Percentiles rank a stretch among this genome's conserved stretches.
These are phyloP conservation scores for Heliconius charithonia DNA, from an alignment of 2,888 invertebrate species.

Conservation along the genomic window DNA sequence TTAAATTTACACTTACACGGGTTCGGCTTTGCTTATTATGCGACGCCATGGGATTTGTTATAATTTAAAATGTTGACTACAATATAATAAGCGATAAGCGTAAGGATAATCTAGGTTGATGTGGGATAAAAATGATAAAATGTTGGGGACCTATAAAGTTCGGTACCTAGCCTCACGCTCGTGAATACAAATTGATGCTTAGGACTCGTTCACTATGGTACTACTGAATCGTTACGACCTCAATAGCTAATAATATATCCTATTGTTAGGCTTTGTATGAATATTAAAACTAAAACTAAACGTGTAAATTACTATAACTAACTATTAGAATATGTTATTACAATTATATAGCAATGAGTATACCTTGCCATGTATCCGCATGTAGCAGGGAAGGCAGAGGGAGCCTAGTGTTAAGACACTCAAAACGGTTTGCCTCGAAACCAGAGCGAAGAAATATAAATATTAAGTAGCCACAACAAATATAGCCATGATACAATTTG, in stretches of 20 bases:
- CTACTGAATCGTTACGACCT: conserved; percentile 26
- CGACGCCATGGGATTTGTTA: not conserved
- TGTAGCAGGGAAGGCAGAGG: too few species aligned
- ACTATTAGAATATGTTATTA: too few species aligned
- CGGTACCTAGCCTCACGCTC: conserved; percentile 52
- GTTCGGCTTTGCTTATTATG: not conserved
- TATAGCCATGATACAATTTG: too few species aligned
- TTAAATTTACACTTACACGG: not conserved
- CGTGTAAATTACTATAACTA: not conserved
- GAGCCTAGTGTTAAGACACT: too few species aligned
- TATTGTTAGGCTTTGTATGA: not conserved
- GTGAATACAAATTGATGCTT: conserved; percentile 74
- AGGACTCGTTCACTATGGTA: conserved; percentile 43
- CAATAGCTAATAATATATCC: conserved; percentile 17
- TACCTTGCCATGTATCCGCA: too few species aligned
- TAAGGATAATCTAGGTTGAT: conserved; percentile 45
- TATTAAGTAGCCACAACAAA: too few species aligned
- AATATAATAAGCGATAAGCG: conserved; percentile 54
- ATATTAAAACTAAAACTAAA: not conserved
- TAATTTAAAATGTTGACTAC: conserved; percentile 10
- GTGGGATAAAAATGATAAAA: conserved; percentile 48
- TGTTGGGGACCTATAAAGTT: conserved; percentile 48
- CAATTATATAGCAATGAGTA: too few species aligned
- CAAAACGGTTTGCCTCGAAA: too few species aligned
- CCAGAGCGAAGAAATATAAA: too few species aligned